These are phyloP conservation scores for Clarias pachynema DNA, from an alignment of 2,797 vertebrate genomes.

Conservation along the genomic window DNA sequence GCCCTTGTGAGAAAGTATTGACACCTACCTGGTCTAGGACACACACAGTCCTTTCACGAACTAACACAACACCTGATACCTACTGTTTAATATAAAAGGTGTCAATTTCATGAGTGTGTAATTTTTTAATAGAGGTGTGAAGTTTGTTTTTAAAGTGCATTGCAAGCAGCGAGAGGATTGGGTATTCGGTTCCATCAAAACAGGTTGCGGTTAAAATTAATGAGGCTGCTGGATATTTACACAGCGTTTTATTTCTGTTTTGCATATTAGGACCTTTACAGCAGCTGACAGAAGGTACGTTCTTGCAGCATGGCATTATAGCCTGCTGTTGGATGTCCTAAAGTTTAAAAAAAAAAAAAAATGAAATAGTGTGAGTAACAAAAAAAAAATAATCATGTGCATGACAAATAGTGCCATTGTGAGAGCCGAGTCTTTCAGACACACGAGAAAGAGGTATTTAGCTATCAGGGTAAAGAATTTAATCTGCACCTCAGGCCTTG, in stretches of 20 bases:
- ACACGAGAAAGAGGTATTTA: constrained; percentile 17
- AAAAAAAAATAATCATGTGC: background rate
- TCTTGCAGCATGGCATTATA: background rate
- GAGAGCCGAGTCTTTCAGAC: constrained; percentile 30
- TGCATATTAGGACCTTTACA: constrained; percentile 24
- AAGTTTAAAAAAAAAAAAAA: constrained; percentile 14
- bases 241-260: constrained; percentile 29
- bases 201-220: constrained; percentile 35
- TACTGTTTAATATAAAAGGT: constrained; percentile 31
- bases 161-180: background rate
- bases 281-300: constrained; percentile 16
- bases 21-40: background rate
- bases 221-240: constrained; percentile 22
- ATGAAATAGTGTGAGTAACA: background rate
- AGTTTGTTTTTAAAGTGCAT: constrained; percentile 18
- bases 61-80: constrained; percentile 28
- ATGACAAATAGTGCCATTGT: constrained; percentile 40
- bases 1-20: background rate
- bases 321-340: background rate
- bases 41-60: background rate
- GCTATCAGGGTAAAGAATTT: constrained; percentile 48
- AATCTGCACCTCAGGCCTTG: constrained; percentile 31
- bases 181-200: background rate
- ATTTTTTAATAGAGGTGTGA: constrained; percentile 34
- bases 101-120: constrained; percentile 16